Conservation (phyloP, 2,888 invertebrate genomes). For the Tyria jacobaeae region DNA sequence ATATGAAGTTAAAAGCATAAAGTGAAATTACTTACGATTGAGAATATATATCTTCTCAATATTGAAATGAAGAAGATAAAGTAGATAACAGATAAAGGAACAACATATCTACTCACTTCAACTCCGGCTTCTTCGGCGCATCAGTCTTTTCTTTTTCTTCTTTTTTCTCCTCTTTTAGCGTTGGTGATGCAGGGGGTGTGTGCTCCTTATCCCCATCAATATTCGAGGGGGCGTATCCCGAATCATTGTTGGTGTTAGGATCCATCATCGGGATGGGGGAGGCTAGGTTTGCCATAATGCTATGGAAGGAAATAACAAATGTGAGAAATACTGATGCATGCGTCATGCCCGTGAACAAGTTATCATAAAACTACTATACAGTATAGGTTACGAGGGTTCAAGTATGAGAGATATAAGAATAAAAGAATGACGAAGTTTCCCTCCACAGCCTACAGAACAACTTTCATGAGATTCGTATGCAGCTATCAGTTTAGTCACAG, state of each 20-base stretch:
- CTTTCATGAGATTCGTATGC: too few species aligned
- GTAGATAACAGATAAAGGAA: not conserved
- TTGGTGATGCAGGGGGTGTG: conserved; percentile 83
- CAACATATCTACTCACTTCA: conserved; percentile 67
- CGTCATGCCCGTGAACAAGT: conserved; percentile 4
- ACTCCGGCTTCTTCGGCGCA: conserved; percentile 71
- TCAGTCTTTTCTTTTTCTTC: conserved; percentile 56
- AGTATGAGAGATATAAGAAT: too few species aligned
- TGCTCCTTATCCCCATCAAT: conserved; percentile 87
- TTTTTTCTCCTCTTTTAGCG: conserved; percentile 59
- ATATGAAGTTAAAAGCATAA: not conserved
- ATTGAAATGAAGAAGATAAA: not conserved
- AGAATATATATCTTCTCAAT: too few species aligned
- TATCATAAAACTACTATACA: too few species aligned
- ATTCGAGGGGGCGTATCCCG: conserved; percentile 92
- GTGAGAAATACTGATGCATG: conserved; percentile 5
- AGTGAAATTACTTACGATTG: not conserved
- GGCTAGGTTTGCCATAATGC: conserved; percentile 82
- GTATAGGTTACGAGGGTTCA: too few species aligned
- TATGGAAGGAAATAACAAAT: conserved; percentile 41
- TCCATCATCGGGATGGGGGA: conserved; percentile 89
- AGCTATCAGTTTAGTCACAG: too few species aligned
- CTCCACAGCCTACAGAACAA: too few species aligned
- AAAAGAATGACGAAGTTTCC: too few species aligned
- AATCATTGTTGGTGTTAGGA: conserved; percentile 94